Evolutionary conservation across 1,140 invertebrate species (phyloP).

Genomic region (Maniola jurtina): DNA sequence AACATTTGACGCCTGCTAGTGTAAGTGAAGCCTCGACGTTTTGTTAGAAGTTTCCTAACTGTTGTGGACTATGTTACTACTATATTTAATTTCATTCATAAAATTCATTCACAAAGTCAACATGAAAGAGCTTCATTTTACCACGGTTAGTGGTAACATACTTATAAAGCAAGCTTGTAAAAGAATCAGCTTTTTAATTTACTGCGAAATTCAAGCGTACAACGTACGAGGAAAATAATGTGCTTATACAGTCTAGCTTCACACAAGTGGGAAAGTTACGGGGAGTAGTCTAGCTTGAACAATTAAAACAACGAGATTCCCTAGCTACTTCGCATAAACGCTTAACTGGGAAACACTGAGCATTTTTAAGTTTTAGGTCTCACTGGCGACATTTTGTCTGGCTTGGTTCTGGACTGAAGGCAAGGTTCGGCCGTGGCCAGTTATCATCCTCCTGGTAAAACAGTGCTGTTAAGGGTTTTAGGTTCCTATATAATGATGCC

Average conservation of each 20-base stretch:
- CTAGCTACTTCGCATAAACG: conserved; percentile 19
- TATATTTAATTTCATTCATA: too few species aligned
- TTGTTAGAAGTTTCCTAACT: too few species aligned
- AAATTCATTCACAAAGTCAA: neutral
- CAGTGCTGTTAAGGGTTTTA: too few species aligned
- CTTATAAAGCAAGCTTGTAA: neutral
- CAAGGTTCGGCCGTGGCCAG: too few species aligned
- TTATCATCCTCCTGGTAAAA: too few species aligned
- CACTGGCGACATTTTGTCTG: neutral
- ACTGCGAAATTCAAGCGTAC: conserved; percentile 9
- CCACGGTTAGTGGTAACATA: neutral
- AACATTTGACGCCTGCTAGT: too few species aligned
- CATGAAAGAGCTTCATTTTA: neutral
- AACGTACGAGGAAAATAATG: conserved; percentile 20
- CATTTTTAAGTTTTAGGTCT: neutral
- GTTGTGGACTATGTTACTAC: too few species aligned
- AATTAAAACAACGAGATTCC: conserved; percentile 24
- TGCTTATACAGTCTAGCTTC: conserved; percentile 16
- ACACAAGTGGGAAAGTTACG: conserved; percentile 23
- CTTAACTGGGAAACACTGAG: neutral
- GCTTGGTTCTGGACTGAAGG: too few species aligned
- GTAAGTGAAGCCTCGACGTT: too few species aligned
- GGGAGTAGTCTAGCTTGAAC: conserved; percentile 23
- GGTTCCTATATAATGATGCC: too few species aligned
- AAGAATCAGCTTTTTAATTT: conserved; percentile 14